Evolutionary conservation across 2,888 invertebrate genomes (phyloP).

Genomic region (Drosophila cyrtoloma): DNA sequence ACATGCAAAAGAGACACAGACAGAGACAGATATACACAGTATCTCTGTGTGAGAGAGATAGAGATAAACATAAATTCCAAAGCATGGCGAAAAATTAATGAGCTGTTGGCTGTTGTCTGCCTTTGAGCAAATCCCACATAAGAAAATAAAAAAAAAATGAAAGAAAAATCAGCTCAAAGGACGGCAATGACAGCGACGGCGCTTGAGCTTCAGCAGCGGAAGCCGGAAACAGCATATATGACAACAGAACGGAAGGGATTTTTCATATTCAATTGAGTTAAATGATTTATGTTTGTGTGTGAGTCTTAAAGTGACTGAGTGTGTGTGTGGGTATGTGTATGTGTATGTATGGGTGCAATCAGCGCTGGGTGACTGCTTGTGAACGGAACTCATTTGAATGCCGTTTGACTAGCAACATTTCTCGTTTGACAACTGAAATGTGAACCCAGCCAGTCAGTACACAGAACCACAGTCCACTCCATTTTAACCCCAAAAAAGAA

Average conservation of each 20-base stretch:
- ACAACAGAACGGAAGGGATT: slow-evolving; percentile 83
- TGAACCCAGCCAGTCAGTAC: slow-evolving; percentile 10
- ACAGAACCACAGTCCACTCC: slow-evolving; percentile 2
- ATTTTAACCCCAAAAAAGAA: slow-evolving; percentile 19
- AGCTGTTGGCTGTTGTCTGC: slow-evolving; percentile 64
- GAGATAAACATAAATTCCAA: slow-evolving; percentile 38
- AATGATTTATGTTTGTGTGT: slow-evolving; percentile 70
- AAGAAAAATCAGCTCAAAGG: slow-evolving; percentile 54
- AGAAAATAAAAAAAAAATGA: slow-evolving; percentile 14
- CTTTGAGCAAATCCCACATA: slow-evolving; percentile 61
- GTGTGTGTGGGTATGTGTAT: neutral
- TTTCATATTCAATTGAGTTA: slow-evolving; percentile 82
- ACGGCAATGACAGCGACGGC: slow-evolving; percentile 29
- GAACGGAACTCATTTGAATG: slow-evolving; percentile 77
- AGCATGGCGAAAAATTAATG: slow-evolving; percentile 72
- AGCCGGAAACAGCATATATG: slow-evolving; percentile 84
- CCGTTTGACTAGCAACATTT: slow-evolving; percentile 66
- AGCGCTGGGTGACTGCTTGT: slow-evolving; percentile 58
- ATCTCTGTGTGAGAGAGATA: neutral
- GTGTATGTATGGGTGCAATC: slow-evolving; percentile 55
- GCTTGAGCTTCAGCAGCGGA: slow-evolving; percentile 75
- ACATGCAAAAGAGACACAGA: slow-evolving; percentile 38
- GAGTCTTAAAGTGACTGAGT: slow-evolving; percentile 12
- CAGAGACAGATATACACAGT: neutral
- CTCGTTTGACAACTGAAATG: slow-evolving; percentile 59